A percentile compares a stretch with the other conserved stretches of the same genome.
These are phyloP conservation scores for Limanda limanda DNA, from an alignment of 2,113 vertebrate genomes.

Conservation along the genomic window DNA sequence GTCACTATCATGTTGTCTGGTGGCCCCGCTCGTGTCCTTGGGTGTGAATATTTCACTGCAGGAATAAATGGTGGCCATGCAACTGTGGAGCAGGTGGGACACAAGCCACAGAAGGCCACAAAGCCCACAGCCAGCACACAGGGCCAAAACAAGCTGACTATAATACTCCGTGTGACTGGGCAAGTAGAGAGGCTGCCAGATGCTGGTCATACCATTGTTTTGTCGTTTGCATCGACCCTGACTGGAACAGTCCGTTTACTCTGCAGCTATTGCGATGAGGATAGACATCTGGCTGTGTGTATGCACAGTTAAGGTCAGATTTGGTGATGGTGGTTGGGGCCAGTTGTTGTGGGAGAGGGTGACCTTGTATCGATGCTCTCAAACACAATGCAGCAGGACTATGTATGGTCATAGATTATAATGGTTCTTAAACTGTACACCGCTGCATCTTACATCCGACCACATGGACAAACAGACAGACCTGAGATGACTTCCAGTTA, in stretches of 20 bases:
- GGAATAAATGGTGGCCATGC: conserved; percentile 38
- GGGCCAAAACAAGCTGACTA: conserved; percentile 66
- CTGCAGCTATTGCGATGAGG: conserved; percentile 36
- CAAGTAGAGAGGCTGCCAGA: conserved; percentile 49
- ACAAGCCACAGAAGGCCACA: conserved; percentile 57
- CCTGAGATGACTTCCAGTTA: neutral
- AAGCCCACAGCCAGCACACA: conserved; percentile 37
- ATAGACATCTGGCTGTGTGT: conserved; percentile 62
- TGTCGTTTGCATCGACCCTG: conserved; percentile 63
- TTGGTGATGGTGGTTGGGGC: conserved; percentile 19
- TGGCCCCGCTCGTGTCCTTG: conserved; percentile 59
- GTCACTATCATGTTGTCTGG: conserved; percentile 47
- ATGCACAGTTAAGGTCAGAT: conserved; percentile 50
- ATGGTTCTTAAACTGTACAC: too few species aligned
- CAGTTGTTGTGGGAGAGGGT: conserved; percentile 18
- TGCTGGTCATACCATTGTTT: conserved; percentile 66
- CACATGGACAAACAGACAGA: neutral
- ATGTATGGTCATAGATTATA: neutral
- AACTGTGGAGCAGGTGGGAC: conserved; percentile 53
- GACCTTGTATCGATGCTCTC: conserved; percentile 10
- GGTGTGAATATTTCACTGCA: conserved; percentile 46
- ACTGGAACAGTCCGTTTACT: conserved; percentile 64
- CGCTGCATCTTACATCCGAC: neutral
- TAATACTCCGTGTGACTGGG: conserved; percentile 35
- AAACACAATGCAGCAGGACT: neutral